Conservation (phyloP, 2,797 vertebrate species). For the Orestias chungarensis region DNA sequence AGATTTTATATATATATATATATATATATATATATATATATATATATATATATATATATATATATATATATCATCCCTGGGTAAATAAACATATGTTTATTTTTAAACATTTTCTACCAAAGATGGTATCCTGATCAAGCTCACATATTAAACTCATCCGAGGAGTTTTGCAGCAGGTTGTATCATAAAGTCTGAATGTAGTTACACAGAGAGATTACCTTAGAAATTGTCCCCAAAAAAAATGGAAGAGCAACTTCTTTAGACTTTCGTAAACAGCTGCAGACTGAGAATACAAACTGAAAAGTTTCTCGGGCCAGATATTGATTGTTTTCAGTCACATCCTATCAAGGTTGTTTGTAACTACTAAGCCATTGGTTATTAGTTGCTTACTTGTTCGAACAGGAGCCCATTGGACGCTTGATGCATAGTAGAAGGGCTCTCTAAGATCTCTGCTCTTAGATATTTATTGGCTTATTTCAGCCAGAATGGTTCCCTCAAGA, state of each 20-base stretch:
- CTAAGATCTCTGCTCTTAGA: not conserved
- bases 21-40: no score
- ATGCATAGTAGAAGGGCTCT: not conserved
- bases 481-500: not conserved
- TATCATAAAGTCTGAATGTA: not conserved
- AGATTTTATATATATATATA: no score
- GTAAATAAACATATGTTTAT: not conserved
- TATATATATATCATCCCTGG: no score
- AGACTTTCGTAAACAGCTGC: not conserved
- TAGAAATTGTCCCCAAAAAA: not conserved
- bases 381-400: not conserved
- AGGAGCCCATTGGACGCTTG: not conserved
- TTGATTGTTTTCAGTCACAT: not conserved
- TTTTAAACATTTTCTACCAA: slow-evolving; percentile 8
- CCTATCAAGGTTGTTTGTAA: not conserved
- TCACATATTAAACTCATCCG: no score
- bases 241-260: not conserved
- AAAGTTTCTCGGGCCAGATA: not conserved
- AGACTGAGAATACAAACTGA: not conserved
- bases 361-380: not conserved
- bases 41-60: no score
- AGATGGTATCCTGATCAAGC: slow-evolving; percentile 11
- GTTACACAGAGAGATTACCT: not conserved
- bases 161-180: not conserved
- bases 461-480: not conserved